Conservation (phyloP, 2,797 vertebrate genomes). For the Poecile montanus region DNA sequence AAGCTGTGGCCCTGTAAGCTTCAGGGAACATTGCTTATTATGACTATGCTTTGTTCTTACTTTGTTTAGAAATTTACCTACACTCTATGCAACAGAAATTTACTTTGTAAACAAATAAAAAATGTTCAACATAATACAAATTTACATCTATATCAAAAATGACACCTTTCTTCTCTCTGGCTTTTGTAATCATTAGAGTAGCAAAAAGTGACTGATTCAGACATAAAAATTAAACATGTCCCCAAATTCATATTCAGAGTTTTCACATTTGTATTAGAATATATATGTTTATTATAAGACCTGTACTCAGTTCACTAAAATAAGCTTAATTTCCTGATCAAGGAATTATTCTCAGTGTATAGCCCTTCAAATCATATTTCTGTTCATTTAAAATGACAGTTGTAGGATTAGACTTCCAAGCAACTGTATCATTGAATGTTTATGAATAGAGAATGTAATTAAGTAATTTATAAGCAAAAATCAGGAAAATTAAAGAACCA, state of each 20-base stretch:
- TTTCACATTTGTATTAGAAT: not conserved
- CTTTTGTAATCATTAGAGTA: not conserved
- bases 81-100: not conserved
- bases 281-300: not conserved
- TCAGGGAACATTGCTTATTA: slow-evolving; percentile 1
- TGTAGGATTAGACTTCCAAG: slow-evolving; percentile 25
- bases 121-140: not conserved
- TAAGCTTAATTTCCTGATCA: not conserved
- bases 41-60: not conserved
- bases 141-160: not conserved
- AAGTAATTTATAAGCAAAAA: slow-evolving; percentile 49
- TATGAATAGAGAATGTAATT: slow-evolving; percentile 24
- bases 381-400: not conserved
- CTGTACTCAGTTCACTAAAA: not conserved
- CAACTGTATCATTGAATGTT: not conserved
- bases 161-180: not conserved
- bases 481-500: not conserved
- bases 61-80: slow-evolving; percentile 32
- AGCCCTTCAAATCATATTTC: not conserved
- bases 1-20: not conserved
- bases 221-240: not conserved
- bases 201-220: not conserved
- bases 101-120: not conserved
- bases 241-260: not conserved
- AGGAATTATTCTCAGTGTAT: not conserved